These are phyloP conservation scores for Morphnarchus princeps DNA, from an alignment of 2,113 vertebrate species.

Conservation along the genomic window DNA sequence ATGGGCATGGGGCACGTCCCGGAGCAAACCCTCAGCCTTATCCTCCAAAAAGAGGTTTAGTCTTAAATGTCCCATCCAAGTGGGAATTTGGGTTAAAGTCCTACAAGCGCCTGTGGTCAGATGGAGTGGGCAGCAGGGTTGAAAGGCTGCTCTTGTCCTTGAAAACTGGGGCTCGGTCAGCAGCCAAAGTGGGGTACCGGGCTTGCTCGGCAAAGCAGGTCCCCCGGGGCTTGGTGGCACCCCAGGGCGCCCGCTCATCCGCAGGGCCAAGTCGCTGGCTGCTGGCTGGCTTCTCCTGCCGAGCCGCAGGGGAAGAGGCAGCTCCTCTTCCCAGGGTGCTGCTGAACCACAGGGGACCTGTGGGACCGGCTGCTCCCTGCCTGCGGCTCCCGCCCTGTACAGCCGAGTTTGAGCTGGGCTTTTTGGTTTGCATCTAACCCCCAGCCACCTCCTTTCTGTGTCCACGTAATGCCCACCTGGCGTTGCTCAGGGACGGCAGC, in stretches of 20 bases:
- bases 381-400: background rate
- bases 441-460: background rate
- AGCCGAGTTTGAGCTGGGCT: background rate
- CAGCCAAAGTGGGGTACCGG: background rate
- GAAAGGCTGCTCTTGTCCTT: background rate
- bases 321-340: background rate
- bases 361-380: background rate
- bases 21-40: background rate
- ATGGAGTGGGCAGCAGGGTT: fast-evolving
- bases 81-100: background rate
- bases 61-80: fast-evolving
- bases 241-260: fast-evolving
- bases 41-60: background rate
- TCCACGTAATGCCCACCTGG: fast-evolving
- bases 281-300: background rate
- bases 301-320: background rate
- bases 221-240: fast-evolving
- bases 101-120: background rate
- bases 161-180: background rate
- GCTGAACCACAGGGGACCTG: background rate
- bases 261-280: background rate
- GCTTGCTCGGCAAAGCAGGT: background rate
- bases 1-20: fast-evolving
- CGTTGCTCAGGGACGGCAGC: background rate
- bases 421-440: background rate